Evolutionary conservation across 2,888 invertebrate genomes (phyloP).

Genomic region (Sinelater perroti): DNA sequence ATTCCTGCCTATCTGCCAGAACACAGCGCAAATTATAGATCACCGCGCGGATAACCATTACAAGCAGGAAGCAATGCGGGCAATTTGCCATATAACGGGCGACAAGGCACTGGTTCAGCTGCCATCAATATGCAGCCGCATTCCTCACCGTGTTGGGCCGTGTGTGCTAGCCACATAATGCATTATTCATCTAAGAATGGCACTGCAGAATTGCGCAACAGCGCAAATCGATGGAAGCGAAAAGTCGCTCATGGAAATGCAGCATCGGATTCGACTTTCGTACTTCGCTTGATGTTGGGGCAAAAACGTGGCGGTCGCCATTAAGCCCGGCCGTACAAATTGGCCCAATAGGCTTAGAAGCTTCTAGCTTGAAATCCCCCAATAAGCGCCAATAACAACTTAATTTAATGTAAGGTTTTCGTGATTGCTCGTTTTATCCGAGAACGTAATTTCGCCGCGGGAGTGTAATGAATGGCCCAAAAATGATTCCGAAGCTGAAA

Average conservation of each 20-base stretch:
- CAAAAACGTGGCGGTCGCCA: not conserved
- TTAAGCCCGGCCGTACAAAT: slow-evolving; percentile 8
- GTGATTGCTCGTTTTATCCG: slow-evolving; percentile 11
- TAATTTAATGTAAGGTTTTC: slow-evolving; percentile 19
- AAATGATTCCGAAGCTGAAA: too few relatives aligned
- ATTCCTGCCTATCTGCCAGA: too few relatives aligned
- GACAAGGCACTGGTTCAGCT: too few relatives aligned
- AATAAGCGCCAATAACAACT: slow-evolving; percentile 19
- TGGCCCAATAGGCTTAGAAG: slow-evolving; percentile 14
- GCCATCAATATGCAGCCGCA: slow-evolving; percentile 1
- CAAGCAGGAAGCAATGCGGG: too few relatives aligned
- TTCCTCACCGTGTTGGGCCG: not conserved
- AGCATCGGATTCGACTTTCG: not conserved
- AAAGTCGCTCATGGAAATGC: not conserved
- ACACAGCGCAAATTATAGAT: too few relatives aligned
- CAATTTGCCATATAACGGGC: too few relatives aligned
- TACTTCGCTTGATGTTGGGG: not conserved
- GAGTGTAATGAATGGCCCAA: too few relatives aligned
- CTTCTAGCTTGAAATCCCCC: slow-evolving; percentile 13
- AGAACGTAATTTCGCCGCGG: too few relatives aligned
- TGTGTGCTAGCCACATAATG: slow-evolving; percentile 2
- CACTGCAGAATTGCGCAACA: slow-evolving; percentile 10
- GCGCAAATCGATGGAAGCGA: slow-evolving; percentile 7
- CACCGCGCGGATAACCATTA: too few relatives aligned
- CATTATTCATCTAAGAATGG: slow-evolving; percentile 3